Evolutionary conservation across 2,797 vertebrate genomes (phyloP).

Genomic region (Sebastolobus altivelis): DNA sequence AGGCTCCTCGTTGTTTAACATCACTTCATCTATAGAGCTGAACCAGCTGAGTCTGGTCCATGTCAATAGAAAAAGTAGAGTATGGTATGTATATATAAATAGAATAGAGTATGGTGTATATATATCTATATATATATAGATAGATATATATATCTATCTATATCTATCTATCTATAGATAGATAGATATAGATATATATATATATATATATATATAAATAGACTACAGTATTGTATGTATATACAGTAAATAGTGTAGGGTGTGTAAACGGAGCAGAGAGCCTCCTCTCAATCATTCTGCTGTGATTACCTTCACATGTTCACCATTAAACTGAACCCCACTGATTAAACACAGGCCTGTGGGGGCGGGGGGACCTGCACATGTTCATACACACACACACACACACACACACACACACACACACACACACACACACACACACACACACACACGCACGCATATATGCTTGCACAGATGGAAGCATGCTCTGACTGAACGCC

Average conservation of each 20-base stretch:
- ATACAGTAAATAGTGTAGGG: slow-evolving; percentile 18
- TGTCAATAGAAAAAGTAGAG: slow-evolving; percentile 10
- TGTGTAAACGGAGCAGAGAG: slow-evolving; percentile 12
- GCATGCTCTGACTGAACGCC: background rate
- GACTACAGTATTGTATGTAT: too few relatives aligned
- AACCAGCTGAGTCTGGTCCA: too few relatives aligned
- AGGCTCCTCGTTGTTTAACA: slow-evolving; percentile 16
- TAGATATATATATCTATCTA: too few relatives aligned
- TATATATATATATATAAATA: too few relatives aligned
- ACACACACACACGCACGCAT: background rate
- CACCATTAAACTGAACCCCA: slow-evolving; percentile 19
- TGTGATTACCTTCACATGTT: slow-evolving; percentile 62
- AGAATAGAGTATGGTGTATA: background rate
- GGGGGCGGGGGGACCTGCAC: background rate
- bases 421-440: background rate
- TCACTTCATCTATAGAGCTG: background rate
- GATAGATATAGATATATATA: too few relatives aligned
- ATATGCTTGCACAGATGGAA: background rate
- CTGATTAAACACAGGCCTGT: slow-evolving; percentile 48
- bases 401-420: background rate
- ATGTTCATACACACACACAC: background rate
- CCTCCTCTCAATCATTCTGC: slow-evolving; percentile 20
- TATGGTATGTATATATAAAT: slow-evolving; percentile 6
- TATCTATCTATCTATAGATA: too few relatives aligned
- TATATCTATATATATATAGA: too few relatives aligned